Base-by-base conservation (phyloP, 2,113 vertebrate genomes). In the Tichodroma muraria region DNA sequence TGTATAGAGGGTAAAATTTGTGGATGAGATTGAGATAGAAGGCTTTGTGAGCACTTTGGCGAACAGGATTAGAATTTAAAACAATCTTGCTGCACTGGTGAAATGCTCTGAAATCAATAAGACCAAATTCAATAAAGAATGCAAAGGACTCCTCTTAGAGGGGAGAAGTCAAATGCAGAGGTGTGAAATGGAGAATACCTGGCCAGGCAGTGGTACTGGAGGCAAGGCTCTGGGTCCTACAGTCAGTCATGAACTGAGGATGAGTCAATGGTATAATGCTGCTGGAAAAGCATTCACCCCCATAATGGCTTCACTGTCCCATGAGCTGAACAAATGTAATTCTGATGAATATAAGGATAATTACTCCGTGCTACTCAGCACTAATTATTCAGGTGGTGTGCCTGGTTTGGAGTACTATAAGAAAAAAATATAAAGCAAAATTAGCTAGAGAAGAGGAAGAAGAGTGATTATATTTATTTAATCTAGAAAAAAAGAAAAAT, bases 41-140 rank as follows among this genome's bases (percentile, higher is more conserved):
- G 53, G 49, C 65, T 86, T 78, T 84, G 77, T 23, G 88, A 90
- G 80, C 77, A 37, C 69, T 71, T 90, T 45, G 28, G 40, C 0
- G 7, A 75, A 64, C 80, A 92, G 75, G 73, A 81, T 94, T 90
- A 47, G 94, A 96, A 96, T 94, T 93, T 85, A 81, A 95, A 96
- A 61, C 77, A 49, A 76, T 90, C 91, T 42, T 64, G 80, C 80
- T 72, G 15, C 37, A 21, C 66, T 50, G 40, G 61, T 89, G 61
- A 68, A 90, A 84, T 64, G 57, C 35, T 86, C 70, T 65, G 77
- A 92, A 93, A 93, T 95, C 91, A 79, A 59, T 95, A 92, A 85
- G 73, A 89, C 79, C 53, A 92, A 92, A 92, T 81, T 71, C 77
- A 96, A 84, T 94, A 81, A 86, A 89, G 94, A 90, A 96, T 87